Percentiles rank a stretch among this genome's conserved stretches.
phyloP scores from a whole-genome alignment of 2,797 vertebrate genomes.

The Rhinophrynus dorsalis region DNA sequence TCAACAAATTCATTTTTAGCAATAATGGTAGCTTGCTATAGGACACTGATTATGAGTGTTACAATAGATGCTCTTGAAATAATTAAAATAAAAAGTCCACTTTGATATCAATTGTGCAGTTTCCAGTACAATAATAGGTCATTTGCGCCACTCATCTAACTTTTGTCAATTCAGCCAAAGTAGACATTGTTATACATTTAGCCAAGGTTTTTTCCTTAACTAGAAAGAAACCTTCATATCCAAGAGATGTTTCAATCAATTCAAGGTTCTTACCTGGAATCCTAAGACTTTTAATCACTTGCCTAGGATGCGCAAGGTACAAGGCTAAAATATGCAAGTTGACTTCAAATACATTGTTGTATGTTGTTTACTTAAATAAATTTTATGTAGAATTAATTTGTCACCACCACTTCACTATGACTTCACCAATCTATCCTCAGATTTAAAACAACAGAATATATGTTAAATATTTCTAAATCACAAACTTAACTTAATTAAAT shows the following conservation, averaged over 20 bases:
- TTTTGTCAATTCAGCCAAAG: not conserved
- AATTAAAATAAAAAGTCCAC: not conserved
- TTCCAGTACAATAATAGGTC: constrained; percentile 2
- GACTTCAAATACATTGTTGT: not conserved
- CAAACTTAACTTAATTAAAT: too few species aligned
- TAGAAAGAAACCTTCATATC: not conserved
- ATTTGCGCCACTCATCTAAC: not conserved
- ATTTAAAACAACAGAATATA: too few species aligned
- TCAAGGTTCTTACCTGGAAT: constrained; percentile 13
- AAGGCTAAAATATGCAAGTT: constrained; percentile 2
- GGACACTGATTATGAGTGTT: not conserved
- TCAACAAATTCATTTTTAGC: not conserved
- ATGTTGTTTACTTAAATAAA: not conserved
- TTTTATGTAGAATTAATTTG: not conserved
- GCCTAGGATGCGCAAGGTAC: not conserved
- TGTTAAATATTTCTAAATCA: too few species aligned
- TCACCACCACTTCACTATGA: too few species aligned
- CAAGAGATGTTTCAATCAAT: constrained; percentile 12
- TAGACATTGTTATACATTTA: not conserved
- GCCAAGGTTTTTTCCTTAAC: constrained; percentile 1
- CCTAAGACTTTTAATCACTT: constrained; percentile 3
- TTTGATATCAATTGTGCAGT: not conserved
- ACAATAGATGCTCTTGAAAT: not conserved
- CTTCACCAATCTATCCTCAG: too few species aligned
- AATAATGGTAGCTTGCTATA: not conserved